Percentiles rank a stretch among this genome's conserved stretches.
These are phyloP conservation scores for Tenualosa ilisha DNA, from an alignment of 2,797 vertebrate species.

Conservation along the genomic window DNA sequence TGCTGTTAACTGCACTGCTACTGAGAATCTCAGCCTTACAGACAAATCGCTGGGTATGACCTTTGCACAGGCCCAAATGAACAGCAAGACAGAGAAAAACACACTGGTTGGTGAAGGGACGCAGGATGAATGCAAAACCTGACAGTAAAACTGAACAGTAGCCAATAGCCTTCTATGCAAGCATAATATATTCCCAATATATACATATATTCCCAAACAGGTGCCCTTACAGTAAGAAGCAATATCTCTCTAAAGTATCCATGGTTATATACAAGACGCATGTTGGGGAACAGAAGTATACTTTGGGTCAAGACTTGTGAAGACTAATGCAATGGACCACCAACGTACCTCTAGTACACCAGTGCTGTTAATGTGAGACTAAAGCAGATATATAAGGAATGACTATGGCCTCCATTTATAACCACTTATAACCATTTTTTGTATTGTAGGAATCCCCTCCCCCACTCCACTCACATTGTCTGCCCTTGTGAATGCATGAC, in stretches of 20 bases:
- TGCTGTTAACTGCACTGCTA: neutral
- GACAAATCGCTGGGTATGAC: neutral
- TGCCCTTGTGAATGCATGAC: neutral
- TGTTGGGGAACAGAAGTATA: neutral
- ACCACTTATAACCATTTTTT: neutral
- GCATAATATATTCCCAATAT: neutral
- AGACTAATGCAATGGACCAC: neutral
- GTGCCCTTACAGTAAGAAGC: neutral
- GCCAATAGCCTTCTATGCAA: neutral
- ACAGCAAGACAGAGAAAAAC: neutral
- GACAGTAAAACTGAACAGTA: neutral
- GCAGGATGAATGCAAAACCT: neutral
- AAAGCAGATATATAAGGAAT: neutral
- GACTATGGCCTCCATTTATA: neutral
- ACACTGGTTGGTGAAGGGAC: neutral
- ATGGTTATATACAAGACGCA: neutral
- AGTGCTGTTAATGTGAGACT: neutral
- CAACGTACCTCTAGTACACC: neutral
- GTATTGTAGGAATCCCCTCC: neutral
- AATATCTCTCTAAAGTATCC: neutral
- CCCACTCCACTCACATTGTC: neutral
- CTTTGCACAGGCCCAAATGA: neutral
- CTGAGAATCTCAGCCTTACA: neutral
- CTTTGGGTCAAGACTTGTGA: neutral
- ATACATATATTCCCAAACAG: neutral